Percentiles rank a stretch among this genome's conserved stretches.
phyloP scores from a whole-genome alignment of 2,888 invertebrate species.

The Cataglyphis rosenhaueri region DNA sequence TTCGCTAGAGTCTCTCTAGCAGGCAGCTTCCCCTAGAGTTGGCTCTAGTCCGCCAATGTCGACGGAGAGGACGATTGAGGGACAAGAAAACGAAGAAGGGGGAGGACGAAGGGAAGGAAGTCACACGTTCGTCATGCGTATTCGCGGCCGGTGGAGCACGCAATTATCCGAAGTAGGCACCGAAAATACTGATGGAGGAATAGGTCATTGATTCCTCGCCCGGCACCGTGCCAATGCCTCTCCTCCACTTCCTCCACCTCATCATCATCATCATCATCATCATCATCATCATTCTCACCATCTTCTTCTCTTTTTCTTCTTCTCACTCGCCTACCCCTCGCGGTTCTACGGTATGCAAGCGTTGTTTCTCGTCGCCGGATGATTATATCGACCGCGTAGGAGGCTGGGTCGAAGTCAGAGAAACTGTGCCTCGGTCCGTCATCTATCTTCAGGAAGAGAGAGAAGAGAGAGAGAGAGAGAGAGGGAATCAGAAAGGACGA shows the following conservation, averaged over 20 bases:
- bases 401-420: slow-evolving; percentile 81
- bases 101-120: slow-evolving; percentile 1
- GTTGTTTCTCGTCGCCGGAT: slow-evolving; percentile 75
- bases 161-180: slow-evolving; percentile 72
- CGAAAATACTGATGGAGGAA: slow-evolving; percentile 77
- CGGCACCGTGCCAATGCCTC: slow-evolving; percentile 80
- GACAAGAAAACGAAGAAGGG: neutral
- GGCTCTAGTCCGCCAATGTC: slow-evolving; percentile 23
- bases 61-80: neutral
- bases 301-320: slow-evolving; percentile 54
- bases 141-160: slow-evolving; percentile 48
- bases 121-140: slow-evolving; percentile 53
- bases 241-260: slow-evolving; percentile 57
- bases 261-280: slow-evolving; percentile 62
- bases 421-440: slow-evolving; percentile 62
- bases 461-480: neutral
- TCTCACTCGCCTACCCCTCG: slow-evolving; percentile 42
- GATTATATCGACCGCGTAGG: slow-evolving; percentile 84
- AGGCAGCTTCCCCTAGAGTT: neutral
- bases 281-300: slow-evolving; percentile 52
- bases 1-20: neutral
- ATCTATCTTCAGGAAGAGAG: slow-evolving; percentile 31
- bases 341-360: slow-evolving; percentile 53
- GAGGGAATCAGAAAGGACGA: neutral
- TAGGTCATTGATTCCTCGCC: slow-evolving; percentile 81